A percentile compares a stretch with the other conserved stretches of the same genome.
Evolutionary conservation across 2,797 vertebrate genomes (phyloP).

Genomic region (Leptoclinus maculatus): DNA sequence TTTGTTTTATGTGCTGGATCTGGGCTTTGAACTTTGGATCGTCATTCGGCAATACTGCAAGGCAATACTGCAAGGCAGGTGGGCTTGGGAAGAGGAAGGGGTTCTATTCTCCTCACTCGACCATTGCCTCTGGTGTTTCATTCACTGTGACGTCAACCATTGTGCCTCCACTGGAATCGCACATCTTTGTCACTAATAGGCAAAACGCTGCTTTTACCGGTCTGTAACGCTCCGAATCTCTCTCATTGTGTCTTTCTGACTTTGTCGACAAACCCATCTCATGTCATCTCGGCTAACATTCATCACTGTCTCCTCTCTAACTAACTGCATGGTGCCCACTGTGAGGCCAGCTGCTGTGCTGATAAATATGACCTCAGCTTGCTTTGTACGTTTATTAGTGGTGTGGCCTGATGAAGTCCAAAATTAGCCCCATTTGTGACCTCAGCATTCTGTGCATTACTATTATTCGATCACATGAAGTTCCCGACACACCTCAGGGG

Average conservation of each 20-base stretch:
- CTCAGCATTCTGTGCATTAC: constrained; percentile 14
- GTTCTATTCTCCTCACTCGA: constrained; percentile 44
- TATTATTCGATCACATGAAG: constrained; percentile 6
- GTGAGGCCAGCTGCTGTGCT: constrained; percentile 40
- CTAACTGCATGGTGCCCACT: constrained; percentile 71
- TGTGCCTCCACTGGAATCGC: constrained; percentile 30
- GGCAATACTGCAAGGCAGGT: constrained; percentile 41
- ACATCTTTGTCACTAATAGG: constrained; percentile 38
- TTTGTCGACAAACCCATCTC: constrained; percentile 46
- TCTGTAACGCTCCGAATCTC: constrained; percentile 24
- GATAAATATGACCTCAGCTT: constrained; percentile 48
- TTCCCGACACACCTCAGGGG: background rate
- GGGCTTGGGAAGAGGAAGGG: constrained; percentile 48
- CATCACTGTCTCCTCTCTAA: constrained; percentile 53
- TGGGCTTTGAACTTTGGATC: constrained; percentile 52
- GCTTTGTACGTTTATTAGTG: constrained; percentile 47
- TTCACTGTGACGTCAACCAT: constrained; percentile 51
- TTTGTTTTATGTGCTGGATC: constrained; percentile 57
- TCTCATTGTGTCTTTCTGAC: constrained; percentile 39
- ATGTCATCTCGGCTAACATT: constrained; percentile 60
- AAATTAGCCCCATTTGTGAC: constrained; percentile 26
- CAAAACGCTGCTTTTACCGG: constrained; percentile 29
- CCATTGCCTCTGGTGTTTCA: constrained; percentile 44
- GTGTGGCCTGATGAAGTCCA: constrained; percentile 28
- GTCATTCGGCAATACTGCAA: constrained; percentile 41